Percentiles rank a stretch among this genome's conserved stretches.
These are phyloP conservation scores for Pongo pygmaeus DNA, from an alignment of 2,113 vertebrate species.

Conservation along the genomic window DNA sequence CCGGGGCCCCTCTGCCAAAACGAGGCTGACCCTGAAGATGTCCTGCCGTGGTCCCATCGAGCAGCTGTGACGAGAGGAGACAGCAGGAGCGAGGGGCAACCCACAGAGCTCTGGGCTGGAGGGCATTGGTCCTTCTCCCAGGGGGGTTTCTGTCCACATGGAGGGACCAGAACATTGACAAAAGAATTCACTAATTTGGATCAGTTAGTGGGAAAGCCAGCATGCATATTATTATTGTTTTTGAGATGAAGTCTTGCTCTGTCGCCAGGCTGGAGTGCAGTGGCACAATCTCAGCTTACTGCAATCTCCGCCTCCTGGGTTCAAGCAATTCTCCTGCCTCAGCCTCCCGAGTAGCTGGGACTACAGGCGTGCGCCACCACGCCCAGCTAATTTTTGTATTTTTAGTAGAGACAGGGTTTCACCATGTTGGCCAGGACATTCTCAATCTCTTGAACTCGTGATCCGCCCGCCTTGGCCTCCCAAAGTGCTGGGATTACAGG, in stretches of 20 bases:
- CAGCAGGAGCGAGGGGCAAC: background rate
- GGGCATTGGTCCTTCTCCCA: accelerated
- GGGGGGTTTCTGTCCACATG: accelerated
- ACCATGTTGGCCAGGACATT: too few relatives aligned
- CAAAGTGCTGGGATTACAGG: too few relatives aligned
- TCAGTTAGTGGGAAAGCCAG: background rate
- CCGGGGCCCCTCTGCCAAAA: background rate
- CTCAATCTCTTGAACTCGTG: too few relatives aligned
- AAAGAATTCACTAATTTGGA: background rate
- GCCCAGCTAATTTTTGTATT: too few relatives aligned
- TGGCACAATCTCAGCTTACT: background rate
- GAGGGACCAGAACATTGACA: background rate
- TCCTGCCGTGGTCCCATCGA: background rate
- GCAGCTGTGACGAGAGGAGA: background rate
- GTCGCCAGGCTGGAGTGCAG: background rate
- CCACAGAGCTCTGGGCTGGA: background rate
- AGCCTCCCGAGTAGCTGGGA: background rate
- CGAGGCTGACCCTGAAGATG: too few relatives aligned
- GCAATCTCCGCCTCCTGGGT: background rate
- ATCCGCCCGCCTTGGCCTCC: too few relatives aligned
- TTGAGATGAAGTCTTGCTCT: background rate
- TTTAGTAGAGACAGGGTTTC: too few relatives aligned
- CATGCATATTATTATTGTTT: background rate
- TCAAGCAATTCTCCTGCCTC: background rate
- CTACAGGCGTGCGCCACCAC: background rate